phyloP scores from a whole-genome alignment of 2,113 vertebrate genomes.

The Rhizomys pruinosus region DNA sequence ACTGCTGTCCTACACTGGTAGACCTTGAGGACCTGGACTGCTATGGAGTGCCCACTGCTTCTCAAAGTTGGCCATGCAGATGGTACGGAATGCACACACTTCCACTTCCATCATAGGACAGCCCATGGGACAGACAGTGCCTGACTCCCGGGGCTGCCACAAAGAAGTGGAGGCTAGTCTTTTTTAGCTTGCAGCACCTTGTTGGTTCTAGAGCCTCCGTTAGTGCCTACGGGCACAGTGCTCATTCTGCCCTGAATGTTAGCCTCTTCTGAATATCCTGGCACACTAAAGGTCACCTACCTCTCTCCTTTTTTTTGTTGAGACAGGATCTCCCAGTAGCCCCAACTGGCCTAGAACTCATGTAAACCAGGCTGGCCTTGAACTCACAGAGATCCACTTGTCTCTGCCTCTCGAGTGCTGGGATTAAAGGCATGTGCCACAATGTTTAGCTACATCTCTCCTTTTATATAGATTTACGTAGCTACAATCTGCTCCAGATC shows the following conservation, averaged over 20 bases:
- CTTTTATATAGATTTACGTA: background rate
- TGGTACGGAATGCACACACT: background rate
- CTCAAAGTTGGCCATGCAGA: background rate
- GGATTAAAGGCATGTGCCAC: no score
- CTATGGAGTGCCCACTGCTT: background rate
- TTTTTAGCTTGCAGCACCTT: background rate
- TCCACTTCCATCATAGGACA: background rate
- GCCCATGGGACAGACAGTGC: background rate
- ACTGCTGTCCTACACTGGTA: no score
- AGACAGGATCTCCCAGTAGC: background rate
- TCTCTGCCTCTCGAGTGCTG: no score
- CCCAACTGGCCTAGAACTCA: no score
- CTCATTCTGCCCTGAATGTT: background rate
- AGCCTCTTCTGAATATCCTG: background rate
- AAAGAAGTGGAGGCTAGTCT: background rate
- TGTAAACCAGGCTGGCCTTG: no score
- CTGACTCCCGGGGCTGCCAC: background rate
- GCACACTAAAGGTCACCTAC: background rate
- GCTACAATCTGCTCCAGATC: background rate
- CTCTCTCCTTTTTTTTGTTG: background rate
- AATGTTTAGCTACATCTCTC: background rate
- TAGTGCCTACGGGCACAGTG: background rate
- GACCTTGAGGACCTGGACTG: background rate
- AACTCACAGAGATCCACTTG: no score
- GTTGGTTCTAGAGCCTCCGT: background rate